Base-by-base conservation (phyloP, 2,797 vertebrate species). In the Sternotherus odoratus region DNA sequence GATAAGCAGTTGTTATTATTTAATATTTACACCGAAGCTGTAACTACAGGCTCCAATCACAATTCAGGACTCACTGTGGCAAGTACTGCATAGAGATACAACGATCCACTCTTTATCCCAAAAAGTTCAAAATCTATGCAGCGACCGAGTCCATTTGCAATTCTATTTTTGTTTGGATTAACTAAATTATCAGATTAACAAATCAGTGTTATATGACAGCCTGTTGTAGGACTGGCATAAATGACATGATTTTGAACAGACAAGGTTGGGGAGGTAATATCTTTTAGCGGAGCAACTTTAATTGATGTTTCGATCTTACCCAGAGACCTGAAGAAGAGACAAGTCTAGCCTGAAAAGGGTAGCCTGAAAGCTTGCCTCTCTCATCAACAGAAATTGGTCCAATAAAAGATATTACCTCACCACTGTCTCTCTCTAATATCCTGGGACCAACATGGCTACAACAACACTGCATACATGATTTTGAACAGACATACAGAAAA, bases 1-100 rank as follows among this genome's bases (percentile, higher is more conserved):
- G 94, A 93, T 12, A 56, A 94, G 95, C 92, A 95, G 95, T 96
- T 97, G 93, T 91, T 86, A 91, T 96, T 96, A 95, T 86, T 97
- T 96, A 96, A 96, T 94, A 79, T 21, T 36, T 66, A 66, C 60
- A 5, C 90, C 82, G 79, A 90, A 86, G 95, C 91, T 95, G 79
- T 4, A 8, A 84, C 94, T 84, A 48, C 85, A 91, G 86, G 94
- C 92, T 94, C 92, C 85, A 85, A 93, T 80, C 83, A 17, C 79
- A 75, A 56, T 2, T 24, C 43, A 86, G 90, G 85, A 85, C 87
- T 94, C 74, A 77, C 21, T n/a, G 83, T 74, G 79, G 90, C 78
- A 60, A 82, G 48, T 16, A 26, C 49, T 21, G 26, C 19, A 51
- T 48, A 2, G 81, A 54, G 39, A 16, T 74, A 15, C 13, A 26